Evolutionary conservation across 1,140 invertebrate genomes (phyloP).

Genomic region (Pachypeltis micranthus): DNA sequence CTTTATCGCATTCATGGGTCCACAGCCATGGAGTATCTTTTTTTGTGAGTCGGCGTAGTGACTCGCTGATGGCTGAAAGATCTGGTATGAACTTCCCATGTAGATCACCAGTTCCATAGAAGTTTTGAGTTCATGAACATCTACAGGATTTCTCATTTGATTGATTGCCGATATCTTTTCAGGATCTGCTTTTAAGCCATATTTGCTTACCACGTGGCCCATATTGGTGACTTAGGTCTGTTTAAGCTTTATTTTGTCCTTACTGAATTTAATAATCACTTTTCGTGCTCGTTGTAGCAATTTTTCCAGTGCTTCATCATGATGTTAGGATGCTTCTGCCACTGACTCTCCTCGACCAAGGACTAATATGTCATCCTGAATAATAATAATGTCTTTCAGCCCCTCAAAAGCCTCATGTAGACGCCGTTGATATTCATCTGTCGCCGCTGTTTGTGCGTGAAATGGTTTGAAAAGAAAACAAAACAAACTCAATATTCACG

Average conservation of each 20-base stretch:
- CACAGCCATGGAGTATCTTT: constrained; percentile 23
- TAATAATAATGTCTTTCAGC: neutral
- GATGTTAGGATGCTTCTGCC: neutral
- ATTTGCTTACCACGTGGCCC: constrained; percentile 24
- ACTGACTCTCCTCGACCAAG: neutral
- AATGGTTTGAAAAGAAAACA: too few relatives aligned
- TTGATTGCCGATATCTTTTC: neutral
- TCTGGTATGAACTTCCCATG: constrained; percentile 28
- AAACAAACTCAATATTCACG: too few relatives aligned
- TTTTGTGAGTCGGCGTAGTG: constrained; percentile 23
- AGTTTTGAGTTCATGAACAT: neutral
- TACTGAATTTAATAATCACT: constrained; percentile 17
- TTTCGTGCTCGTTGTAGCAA: constrained; percentile 26
- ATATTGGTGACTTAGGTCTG: neutral
- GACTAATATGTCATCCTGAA: neutral
- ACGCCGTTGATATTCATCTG: constrained; percentile 24
- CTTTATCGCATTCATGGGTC: constrained; percentile 16
- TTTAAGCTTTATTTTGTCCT: neutral
- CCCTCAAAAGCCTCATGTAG: neutral
- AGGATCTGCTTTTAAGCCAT: constrained; percentile 27
- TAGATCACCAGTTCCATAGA: constrained; percentile 32
- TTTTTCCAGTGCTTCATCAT: constrained; percentile 20
- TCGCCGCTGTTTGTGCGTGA: too few relatives aligned
- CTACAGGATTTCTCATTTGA: neutral
- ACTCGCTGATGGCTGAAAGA: constrained; percentile 16